Conservation (phyloP, 2,797 vertebrate genomes). For the Gymnoscopelus microlampas region DNA sequence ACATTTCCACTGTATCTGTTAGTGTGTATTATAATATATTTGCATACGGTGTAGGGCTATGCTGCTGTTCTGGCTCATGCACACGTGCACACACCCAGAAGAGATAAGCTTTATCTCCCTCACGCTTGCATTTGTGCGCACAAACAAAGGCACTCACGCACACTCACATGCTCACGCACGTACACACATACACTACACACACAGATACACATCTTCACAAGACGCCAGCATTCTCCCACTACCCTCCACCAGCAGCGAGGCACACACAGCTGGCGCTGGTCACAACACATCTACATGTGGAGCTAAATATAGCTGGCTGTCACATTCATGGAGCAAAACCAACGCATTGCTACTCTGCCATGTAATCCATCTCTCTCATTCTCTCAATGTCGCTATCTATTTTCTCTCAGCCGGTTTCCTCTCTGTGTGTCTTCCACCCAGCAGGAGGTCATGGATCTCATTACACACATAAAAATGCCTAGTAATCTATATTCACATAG, state of each 20-base stretch:
- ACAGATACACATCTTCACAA: slow-evolving; percentile 5
- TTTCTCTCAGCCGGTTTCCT: neutral
- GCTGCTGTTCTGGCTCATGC: neutral
- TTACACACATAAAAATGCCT: too few relatives aligned
- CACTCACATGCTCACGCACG: slow-evolving; percentile 5
- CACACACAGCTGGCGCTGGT: slow-evolving; percentile 18
- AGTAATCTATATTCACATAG: too few relatives aligned
- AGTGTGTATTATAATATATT: too few relatives aligned
- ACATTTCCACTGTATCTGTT: too few relatives aligned
- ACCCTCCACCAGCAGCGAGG: slow-evolving; percentile 11
- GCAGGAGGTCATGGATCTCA: neutral
- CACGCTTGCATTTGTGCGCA: neutral
- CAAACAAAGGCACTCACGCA: neutral
- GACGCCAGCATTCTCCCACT: slow-evolving; percentile 19
- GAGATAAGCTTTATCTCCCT: too few relatives aligned
- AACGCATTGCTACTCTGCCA: slow-evolving; percentile 26
- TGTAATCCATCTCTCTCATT: slow-evolving; percentile 14
- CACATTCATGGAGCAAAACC: slow-evolving; percentile 27
- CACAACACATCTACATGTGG: slow-evolving; percentile 36
- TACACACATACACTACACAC: slow-evolving; percentile 9
- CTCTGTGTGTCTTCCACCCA: slow-evolving; percentile 9
- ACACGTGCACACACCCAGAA: neutral
- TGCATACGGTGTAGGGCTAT: too few relatives aligned
- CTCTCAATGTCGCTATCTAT: neutral
- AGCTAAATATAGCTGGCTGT: slow-evolving; percentile 51